Evolutionary conservation across 1,140 invertebrate genomes (phyloP), one percentile per base, ranked within the genome.

Genomic region (Phthorimaea operculella): DNA sequence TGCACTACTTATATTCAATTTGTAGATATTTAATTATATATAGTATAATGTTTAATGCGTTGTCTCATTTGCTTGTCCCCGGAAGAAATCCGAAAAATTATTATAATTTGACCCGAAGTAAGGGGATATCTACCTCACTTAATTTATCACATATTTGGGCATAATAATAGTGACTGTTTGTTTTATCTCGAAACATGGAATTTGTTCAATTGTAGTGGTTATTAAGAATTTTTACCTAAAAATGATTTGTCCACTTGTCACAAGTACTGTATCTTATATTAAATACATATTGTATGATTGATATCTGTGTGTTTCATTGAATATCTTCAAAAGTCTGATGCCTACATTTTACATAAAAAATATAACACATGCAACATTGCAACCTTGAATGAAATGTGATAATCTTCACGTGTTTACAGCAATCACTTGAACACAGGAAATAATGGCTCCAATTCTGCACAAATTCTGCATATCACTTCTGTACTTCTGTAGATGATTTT

Each of bases 201-300:
- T 79, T 83, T 74, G 76, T 79, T 82, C 70, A 74, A 28, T 72
- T 73, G 68, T 78, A 79, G 74, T 72, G 71, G 67, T 73, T 82
- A 58, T 66, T 77, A 77, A 74, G 71, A 68, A 60, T 74, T 70
- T 70, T 78, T 74, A 63, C 72, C 72, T 73, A 71, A 60, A 28
- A 71, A 81, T 77, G 73, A 73, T 84, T 84, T 84, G 78, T 81
- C 79, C 81, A 81, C 72, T 73, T 77, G 78, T 83, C 81, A 81
- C 81, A 83, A 84, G 75, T 81, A 83, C 74, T 81, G 79, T 84
- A 82, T 83, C 81, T 84, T 83, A 84, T 83, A 82, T 74, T 84
- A 83, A 84, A 84, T 84, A 83, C 78, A 83, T 83, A 84, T 84
- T 84, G 81, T 84, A 84, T 84, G 81, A 84, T 81, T 84, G 79